Conservation (phyloP, 1,140 invertebrate species). For the Hypothenemus hampei region DNA sequence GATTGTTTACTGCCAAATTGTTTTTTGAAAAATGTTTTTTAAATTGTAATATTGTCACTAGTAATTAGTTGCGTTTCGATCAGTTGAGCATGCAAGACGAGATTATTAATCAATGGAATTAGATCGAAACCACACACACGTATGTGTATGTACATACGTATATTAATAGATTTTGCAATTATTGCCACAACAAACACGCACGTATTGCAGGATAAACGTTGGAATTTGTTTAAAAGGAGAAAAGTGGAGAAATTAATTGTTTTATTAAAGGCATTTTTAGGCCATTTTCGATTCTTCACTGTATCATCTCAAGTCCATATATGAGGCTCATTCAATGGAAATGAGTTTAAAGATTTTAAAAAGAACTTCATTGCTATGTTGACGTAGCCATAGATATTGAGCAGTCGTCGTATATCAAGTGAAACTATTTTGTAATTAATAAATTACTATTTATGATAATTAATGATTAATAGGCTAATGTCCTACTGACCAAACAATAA, state of each 20-base stretch:
- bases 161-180: constrained; percentile 16
- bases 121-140: constrained; percentile 18
- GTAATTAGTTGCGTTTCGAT: constrained; percentile 4
- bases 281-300: not conserved
- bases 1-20: not conserved
- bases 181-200: constrained; percentile 2
- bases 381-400: too few species aligned
- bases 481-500: constrained; percentile 14
- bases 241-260: constrained; percentile 6
- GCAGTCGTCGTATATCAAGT: too few species aligned
- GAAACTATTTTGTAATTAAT: too few species aligned
- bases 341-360: too few species aligned
- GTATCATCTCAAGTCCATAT: not conserved
- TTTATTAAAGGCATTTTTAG: not conserved
- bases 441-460: not conserved
- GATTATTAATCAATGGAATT: constrained; percentile 6
- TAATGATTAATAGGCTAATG: not conserved
- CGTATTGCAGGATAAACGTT: constrained; percentile 1
- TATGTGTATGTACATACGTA: not conserved
- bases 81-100: constrained; percentile 13
- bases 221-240: constrained; percentile 8
- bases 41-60: not conserved
- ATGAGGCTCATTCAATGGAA: too few species aligned
- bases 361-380: too few species aligned
- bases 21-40: not conserved